Evolutionary conservation across 2,797 vertebrate genomes (phyloP).

Genomic region (Bucorvus abyssinicus): DNA sequence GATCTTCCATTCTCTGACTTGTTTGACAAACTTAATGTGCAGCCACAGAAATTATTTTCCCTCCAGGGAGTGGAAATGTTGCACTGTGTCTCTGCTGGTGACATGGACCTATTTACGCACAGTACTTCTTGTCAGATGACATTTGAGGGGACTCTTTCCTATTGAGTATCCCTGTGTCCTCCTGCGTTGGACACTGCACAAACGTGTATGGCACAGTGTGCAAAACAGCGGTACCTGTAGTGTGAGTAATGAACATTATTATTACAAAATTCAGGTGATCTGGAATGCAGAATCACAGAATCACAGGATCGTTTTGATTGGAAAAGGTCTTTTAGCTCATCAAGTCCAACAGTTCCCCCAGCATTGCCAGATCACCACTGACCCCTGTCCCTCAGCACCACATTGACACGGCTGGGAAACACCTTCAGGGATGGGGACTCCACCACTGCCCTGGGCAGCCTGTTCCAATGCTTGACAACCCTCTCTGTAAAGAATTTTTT

Average conservation of each 20-base stretch:
- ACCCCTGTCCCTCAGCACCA: too few relatives aligned
- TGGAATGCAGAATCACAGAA: too few relatives aligned
- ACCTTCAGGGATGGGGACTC: too few relatives aligned
- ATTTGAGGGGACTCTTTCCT: not conserved
- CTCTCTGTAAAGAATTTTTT: too few relatives aligned
- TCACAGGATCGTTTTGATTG: too few relatives aligned
- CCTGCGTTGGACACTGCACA: accelerated
- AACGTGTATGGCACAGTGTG: not conserved
- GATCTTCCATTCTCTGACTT: slow-evolving; percentile 20
- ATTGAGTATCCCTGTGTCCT: not conserved
- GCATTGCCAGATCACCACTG: too few relatives aligned
- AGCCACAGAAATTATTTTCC: slow-evolving; percentile 30
- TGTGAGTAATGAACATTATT: not conserved
- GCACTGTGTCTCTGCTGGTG: not conserved
- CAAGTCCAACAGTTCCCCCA: too few relatives aligned
- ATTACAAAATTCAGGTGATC: not conserved
- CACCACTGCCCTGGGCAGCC: too few relatives aligned
- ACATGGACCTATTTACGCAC: not conserved
- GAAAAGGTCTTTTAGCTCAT: too few relatives aligned
- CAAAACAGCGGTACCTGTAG: too few relatives aligned
- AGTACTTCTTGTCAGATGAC: not conserved
- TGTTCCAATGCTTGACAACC: too few relatives aligned
- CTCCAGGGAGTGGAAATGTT: slow-evolving; percentile 10
- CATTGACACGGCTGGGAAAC: too few relatives aligned
- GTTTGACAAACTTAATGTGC: slow-evolving; percentile 26